A percentile compares a stretch with the other conserved stretches of the same genome.
Conservation (phyloP, 2,888 invertebrate species). For the Scaptodrosophila latifasciaeformis region DNA sequence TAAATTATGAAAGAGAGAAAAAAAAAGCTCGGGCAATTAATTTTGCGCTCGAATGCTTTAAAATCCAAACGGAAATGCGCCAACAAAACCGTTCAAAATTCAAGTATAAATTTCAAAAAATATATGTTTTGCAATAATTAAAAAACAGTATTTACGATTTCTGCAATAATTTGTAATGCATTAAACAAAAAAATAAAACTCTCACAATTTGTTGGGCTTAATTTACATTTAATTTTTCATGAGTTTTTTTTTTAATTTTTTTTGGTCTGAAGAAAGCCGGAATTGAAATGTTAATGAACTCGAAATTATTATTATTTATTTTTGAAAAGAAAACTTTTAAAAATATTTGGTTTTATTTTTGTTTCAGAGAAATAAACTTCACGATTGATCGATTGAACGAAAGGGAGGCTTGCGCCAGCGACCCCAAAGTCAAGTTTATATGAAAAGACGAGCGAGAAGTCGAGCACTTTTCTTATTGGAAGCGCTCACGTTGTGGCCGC, state of each 20-base stretch:
- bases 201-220: too few relatives aligned
- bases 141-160: too few relatives aligned
- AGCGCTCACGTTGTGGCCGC: constrained; percentile 44
- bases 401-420: constrained; percentile 28
- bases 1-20: background rate
- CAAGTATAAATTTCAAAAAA: background rate
- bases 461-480: background rate
- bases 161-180: background rate
- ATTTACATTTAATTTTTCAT: too few relatives aligned
- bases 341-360: too few relatives aligned
- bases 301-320: too few relatives aligned
- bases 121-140: background rate
- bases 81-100: constrained; percentile 21
- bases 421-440: constrained; percentile 44
- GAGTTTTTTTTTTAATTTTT: too few relatives aligned
- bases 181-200: background rate
- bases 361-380: background rate
- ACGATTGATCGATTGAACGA: too few relatives aligned
- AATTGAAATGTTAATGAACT: too few relatives aligned
- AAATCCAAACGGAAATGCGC: constrained; percentile 49
- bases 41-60: constrained; percentile 58
- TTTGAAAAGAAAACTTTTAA: too few relatives aligned
- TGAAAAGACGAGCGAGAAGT: background rate
- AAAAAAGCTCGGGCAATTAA: constrained; percentile 29
- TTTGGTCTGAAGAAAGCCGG: too few relatives aligned